Percentiles rank a stretch among this genome's conserved stretches.
Evolutionary conservation across 2,888 invertebrate genomes (phyloP).

Genomic region (Dicycla oo): DNA sequence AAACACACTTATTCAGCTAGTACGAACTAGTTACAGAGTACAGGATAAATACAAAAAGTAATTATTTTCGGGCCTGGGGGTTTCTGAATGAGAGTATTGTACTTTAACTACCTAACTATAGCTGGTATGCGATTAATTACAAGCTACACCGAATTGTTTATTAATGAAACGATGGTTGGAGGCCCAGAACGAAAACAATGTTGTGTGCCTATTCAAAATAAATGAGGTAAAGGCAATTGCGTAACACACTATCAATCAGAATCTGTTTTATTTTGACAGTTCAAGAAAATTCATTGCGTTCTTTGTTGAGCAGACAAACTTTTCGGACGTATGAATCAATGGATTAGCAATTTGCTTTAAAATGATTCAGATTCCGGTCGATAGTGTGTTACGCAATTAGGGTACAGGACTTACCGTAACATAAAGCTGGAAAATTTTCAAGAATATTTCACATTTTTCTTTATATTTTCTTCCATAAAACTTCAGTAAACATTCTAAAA

Average conservation of each 20-base stretch:
- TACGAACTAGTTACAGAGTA: not conserved
- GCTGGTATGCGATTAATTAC: not conserved
- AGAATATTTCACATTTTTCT: slow-evolving; percentile 9
- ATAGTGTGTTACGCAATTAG: no score
- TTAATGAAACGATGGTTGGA: not conserved
- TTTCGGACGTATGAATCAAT: no score
- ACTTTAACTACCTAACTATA: not conserved
- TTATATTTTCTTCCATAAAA: slow-evolving; percentile 14
- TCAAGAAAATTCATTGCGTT: no score
- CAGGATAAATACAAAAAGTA: not conserved
- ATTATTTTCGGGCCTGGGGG: not conserved
- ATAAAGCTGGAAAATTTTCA: not conserved
- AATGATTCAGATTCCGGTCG: no score
- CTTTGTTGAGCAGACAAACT: no score
- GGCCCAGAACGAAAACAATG: not conserved
- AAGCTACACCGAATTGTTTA: not conserved
- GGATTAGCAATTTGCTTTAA: no score
- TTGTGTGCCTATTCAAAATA: not conserved
- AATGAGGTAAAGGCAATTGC: no score
- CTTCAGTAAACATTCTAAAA: slow-evolving; percentile 29
- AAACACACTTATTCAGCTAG: not conserved
- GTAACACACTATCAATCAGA: no score
- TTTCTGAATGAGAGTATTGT: not conserved
- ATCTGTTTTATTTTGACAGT: no score
- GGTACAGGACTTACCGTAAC: not conserved